A percentile compares a stretch with the other conserved stretches of the same genome.
Evolutionary conservation across 2,113 vertebrate genomes (phyloP).

Genomic region (Progne subis): DNA sequence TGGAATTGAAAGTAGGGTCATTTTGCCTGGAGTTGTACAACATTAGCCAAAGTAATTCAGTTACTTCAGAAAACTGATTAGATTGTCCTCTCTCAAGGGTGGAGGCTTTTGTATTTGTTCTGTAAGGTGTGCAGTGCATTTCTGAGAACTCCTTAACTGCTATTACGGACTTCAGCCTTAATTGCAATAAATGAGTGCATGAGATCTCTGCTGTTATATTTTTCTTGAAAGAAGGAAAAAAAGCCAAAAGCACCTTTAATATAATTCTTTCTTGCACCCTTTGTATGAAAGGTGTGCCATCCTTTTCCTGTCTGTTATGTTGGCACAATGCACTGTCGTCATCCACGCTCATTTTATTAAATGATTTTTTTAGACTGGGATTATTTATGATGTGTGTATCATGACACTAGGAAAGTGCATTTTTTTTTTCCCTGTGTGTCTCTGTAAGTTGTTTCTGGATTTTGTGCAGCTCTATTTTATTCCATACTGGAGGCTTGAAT

Average conservation of each 20-base stretch:
- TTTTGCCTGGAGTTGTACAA: slow-evolving; percentile 62
- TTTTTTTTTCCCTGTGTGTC: neutral
- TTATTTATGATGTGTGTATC: neutral
- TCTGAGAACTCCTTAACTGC: neutral
- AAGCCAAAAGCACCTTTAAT: neutral
- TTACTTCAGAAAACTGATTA: slow-evolving; percentile 61
- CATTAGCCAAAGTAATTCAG: slow-evolving; percentile 46
- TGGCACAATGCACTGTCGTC: neutral
- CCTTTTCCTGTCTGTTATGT: neutral
- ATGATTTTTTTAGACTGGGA: neutral
- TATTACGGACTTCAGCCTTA: neutral
- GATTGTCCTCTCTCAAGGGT: slow-evolving; percentile 57
- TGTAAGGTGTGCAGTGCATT: slow-evolving; percentile 42
- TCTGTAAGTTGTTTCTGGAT: neutral
- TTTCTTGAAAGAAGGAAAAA: neutral
- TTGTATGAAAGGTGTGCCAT: neutral
- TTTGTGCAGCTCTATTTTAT: neutral
- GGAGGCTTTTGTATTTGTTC: slow-evolving; percentile 45
- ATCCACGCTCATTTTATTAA: neutral
- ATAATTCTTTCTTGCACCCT: neutral
- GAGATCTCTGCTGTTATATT: neutral
- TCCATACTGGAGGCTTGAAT: neutral
- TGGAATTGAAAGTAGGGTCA: slow-evolving; percentile 53
- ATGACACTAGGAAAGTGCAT: neutral
- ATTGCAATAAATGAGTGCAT: neutral